Base-by-base conservation (phyloP, 1,140 invertebrate species). In the Drosophila lacteicornis region DNA sequence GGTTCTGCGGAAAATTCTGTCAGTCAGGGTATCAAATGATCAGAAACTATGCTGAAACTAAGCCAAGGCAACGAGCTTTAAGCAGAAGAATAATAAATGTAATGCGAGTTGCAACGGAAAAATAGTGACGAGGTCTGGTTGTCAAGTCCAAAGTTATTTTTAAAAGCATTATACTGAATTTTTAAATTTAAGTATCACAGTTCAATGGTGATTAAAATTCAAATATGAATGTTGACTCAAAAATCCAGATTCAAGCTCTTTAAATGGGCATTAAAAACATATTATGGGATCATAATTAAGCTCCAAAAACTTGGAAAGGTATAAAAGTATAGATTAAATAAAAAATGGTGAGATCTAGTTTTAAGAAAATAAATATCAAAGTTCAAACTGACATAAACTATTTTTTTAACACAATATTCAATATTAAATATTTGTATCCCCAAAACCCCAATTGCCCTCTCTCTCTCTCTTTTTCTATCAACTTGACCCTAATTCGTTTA, bases 401-500 rank as follows among this genome's bases (percentile, higher is more conserved):
- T 11, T 19, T 19, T 19, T 11, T 4, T 45, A 19, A 19, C 9
- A 19, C 3, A 4, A 45, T 11, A 12, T 33, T 12, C 9, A 51
- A 51, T 17, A 33, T 51, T 13, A 19, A 53, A 22, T 38, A 55
- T 38, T 22, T 53, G 0, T 19, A 27, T 61, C 9, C 22, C 22
- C 40, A 45, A 13, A 36, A 50, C 13, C 38, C 38, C 46, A 70
- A 33, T 71, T 19, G 4, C 11, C 13, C 30, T 9, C 68, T 22
- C 68, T 40, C 68, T 40, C 11, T 51, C 42, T 42, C 9, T 47
- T 27, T 17, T 36, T 19, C 12, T 36, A 19, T 53, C 55, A 70
- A 51, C 67, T 73, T 63, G 75, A 78, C 75, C 63, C 40, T 77
- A 77, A 77, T 77, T 68, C 63, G 56, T 9, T 45, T 59, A 59